Percentiles rank a stretch among this genome's conserved stretches.
These are phyloP conservation scores for Channa argus DNA, from an alignment of 2,113 vertebrate genomes.

Conservation along the genomic window DNA sequence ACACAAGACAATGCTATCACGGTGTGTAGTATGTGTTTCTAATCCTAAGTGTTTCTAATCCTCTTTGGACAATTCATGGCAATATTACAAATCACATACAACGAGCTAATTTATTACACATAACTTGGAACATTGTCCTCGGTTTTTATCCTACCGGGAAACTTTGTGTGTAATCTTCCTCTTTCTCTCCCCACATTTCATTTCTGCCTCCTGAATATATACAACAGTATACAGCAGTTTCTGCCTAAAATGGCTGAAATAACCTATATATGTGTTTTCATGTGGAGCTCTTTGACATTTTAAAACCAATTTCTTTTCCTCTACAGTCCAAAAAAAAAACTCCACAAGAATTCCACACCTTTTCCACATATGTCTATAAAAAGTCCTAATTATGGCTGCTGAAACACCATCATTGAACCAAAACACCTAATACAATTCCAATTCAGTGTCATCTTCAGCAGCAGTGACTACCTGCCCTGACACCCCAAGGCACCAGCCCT, in stretches of 20 bases:
- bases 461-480: slow-evolving; percentile 25
- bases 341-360: slow-evolving; percentile 1
- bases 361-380: slow-evolving; percentile 5
- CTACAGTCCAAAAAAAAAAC: background rate
- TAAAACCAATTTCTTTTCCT: background rate
- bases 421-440: slow-evolving; percentile 18
- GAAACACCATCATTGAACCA: background rate
- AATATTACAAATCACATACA: background rate
- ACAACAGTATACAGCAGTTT: background rate
- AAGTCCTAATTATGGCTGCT: slow-evolving; percentile 10
- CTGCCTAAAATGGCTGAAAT: background rate
- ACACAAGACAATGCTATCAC: too few relatives aligned
- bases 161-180: background rate
- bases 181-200: background rate
- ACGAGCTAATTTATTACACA: background rate
- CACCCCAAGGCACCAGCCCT: slow-evolving; percentile 19
- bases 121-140: too few relatives aligned
- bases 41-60: too few relatives aligned
- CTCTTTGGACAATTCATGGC: background rate
- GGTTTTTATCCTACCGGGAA: too few relatives aligned
- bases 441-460: slow-evolving; percentile 15
- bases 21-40: too few relatives aligned
- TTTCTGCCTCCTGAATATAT: background rate
- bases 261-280: background rate
- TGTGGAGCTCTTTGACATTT: too few relatives aligned